Conservation (phyloP, 2,113 vertebrate species). For the Riparia riparia region DNA sequence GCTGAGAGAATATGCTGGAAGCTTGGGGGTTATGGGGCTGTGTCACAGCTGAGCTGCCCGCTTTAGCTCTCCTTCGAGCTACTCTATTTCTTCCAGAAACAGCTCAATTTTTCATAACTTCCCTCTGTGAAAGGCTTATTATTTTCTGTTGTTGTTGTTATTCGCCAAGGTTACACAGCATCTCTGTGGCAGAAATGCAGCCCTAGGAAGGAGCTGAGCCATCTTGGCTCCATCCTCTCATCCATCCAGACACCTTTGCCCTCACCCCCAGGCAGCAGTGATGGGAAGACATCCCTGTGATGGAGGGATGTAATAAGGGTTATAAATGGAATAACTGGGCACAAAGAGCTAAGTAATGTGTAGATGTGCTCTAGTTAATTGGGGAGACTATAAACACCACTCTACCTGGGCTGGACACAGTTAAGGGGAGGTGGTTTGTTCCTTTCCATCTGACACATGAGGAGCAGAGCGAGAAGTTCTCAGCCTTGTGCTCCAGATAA, state of each 20-base stretch:
- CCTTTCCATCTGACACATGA: neutral
- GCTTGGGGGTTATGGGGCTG: neutral
- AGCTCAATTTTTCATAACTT: constrained; percentile 7
- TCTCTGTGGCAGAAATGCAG: neutral
- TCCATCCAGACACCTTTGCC: neutral
- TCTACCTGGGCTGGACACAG: neutral
- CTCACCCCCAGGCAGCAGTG: neutral
- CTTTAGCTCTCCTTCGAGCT: neutral
- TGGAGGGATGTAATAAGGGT: neutral
- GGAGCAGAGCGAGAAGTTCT: neutral
- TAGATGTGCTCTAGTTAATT: neutral
- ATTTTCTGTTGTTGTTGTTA: neutral
- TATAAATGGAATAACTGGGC: neutral
- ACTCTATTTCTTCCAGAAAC: neutral
- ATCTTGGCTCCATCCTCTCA: fast-evolving
- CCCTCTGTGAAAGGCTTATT: neutral
- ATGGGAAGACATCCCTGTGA: neutral
- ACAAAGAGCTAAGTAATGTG: neutral
- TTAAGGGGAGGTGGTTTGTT: neutral
- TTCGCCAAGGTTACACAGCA: neutral
- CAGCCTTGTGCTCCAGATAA: neutral
- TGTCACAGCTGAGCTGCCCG: neutral
- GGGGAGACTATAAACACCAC: neutral
- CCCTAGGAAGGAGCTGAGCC: neutral
- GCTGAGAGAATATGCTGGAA: neutral